Percentiles rank a stretch among this genome's conserved stretches.
Evolutionary conservation across 2,113 vertebrate species (phyloP).

Genomic region (Podarcis muralis): DNA sequence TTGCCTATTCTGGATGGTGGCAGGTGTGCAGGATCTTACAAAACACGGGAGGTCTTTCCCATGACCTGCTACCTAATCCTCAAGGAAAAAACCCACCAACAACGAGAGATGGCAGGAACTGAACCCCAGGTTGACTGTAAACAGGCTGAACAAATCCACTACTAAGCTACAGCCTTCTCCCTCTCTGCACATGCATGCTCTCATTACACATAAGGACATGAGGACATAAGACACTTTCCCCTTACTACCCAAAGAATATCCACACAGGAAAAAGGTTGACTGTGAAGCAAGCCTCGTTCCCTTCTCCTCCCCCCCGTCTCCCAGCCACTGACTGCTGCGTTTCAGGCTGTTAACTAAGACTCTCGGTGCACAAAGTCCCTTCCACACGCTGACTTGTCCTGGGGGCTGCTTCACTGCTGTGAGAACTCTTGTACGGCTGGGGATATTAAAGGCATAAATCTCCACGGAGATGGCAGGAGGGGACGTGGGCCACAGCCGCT

Average conservation of each 20-base stretch:
- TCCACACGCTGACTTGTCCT: background rate
- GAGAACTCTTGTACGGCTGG: background rate
- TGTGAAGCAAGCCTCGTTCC: background rate
- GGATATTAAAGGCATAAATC: slow-evolving; percentile 35
- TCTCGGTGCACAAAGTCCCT: background rate
- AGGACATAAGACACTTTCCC: background rate
- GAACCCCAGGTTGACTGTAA: background rate
- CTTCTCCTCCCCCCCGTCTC: no score
- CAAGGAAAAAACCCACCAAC: no score
- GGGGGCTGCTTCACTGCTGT: background rate
- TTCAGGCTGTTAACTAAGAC: background rate
- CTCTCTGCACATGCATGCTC: no score
- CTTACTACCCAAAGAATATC: no score
- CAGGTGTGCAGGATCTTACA: background rate
- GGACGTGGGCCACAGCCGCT: slow-evolving; percentile 8
- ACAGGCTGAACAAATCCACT: background rate
- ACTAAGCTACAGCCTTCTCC: background rate
- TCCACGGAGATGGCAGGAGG: background rate
- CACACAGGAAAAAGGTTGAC: background rate
- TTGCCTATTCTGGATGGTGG: background rate
- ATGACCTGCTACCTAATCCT: background rate
- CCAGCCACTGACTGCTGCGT: background rate
- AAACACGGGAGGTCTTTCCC: background rate
- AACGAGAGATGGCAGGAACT: background rate
- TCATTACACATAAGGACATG: no score